Evolutionary conservation across 2,888 invertebrate genomes (phyloP), one percentile per base, ranked within the genome.

Genomic region (Sminthurinus aureus): DNA sequence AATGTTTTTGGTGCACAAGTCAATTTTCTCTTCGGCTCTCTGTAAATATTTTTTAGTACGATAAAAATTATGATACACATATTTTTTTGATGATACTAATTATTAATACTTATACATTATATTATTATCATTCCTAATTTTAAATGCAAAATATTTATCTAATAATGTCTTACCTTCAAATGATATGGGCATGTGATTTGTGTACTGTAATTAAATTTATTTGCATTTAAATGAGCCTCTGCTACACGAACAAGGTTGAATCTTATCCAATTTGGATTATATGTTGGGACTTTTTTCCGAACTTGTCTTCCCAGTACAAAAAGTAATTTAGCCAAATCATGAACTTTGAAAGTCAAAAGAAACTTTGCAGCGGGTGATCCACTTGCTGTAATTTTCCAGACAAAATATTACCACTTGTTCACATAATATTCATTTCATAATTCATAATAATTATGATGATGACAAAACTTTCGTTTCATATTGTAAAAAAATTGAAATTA

Each of bases 1-100:
- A 71, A 24, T 71, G 15, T 71, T 71, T 15, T 71, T 71, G 20
- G 71, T 24, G 15, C 71, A 71, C 71, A 24, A 24, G 26, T 71
- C 71, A 22, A 24, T 9, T 71, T 71, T 71, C 6, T 24, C 24
- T 13, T 22, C 13, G 12, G 26, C 24, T 24, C 12, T 26, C 26
- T 15, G 22, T 11, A 18, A 69, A 69, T n/a, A 69, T 11, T 20
- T n/a, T 24, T 66, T 66, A n/a, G 20, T 66, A 66, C 6, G 11
- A 69, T 20, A 22, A 20, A 67, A 67, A 12, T 6, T 67, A n/a
- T n/a, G 11, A 67, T n/a, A 67, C n/a, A 67, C 12, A 18, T n/a
- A 13, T n/a, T 13, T 58, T 12, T 12, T 12, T 58, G 9, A 58
- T 58, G 58, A 58, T 15, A 58, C 58, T 12, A 12, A 12, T 12